phyloP scores from a whole-genome alignment of 2,797 vertebrate genomes.

The Paratrypauchen microcephalus region DNA sequence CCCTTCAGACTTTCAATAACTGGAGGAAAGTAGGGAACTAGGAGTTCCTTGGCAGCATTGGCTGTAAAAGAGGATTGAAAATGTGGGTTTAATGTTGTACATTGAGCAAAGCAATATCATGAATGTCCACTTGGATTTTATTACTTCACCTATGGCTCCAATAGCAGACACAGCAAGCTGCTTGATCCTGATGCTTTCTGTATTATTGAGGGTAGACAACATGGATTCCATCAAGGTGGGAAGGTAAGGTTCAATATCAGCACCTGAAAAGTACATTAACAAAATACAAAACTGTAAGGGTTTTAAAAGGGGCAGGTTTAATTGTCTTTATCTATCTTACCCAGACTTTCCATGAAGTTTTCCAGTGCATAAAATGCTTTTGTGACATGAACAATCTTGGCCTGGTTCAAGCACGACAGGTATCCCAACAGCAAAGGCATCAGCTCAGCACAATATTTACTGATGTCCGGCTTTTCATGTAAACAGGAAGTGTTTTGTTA shows the following conservation, averaged over 20 bases:
- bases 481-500: background rate
- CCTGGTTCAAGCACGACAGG: conserved; percentile 79
- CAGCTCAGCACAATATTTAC: conserved; percentile 81
- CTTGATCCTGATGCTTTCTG: conserved; percentile 80
- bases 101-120: background rate
- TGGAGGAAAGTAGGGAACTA: conserved; percentile 84
- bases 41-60: conserved; percentile 83
- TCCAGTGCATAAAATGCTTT: conserved; percentile 91
- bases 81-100: conserved; percentile 14
- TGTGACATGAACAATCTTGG: conserved; percentile 81
- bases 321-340: conserved; percentile 58
- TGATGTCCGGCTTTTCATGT: conserved; percentile 83
- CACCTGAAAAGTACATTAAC: conserved; percentile 58
- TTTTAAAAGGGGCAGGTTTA: background rate
- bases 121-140: background rate
- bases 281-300: background rate
- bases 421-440: conserved; percentile 89
- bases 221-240: conserved; percentile 88
- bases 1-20: conserved; percentile 84
- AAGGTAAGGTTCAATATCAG: conserved; percentile 85
- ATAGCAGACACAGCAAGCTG: conserved; percentile 86
- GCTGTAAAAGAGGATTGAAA: conserved; percentile 61
- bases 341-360: conserved; percentile 91
- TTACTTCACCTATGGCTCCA: conserved; percentile 84
- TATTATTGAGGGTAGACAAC: conserved; percentile 78